Evolutionary conservation across 2,888 invertebrate genomes (phyloP).

Genomic region (Omphaloscelis lunosa): DNA sequence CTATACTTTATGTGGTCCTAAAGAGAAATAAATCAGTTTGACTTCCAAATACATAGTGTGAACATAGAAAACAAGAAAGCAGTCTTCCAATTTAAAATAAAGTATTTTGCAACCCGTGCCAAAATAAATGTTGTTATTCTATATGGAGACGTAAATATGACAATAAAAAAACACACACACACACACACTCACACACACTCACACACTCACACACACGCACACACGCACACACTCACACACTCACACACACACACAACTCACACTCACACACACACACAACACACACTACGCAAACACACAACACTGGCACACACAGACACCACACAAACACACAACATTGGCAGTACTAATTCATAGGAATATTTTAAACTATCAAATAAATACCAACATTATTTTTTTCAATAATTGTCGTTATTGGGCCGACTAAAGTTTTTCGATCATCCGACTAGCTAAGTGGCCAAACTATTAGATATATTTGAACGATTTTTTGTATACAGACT

Average conservation of each 20-base stretch:
- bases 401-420: too few relatives aligned
- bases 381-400: too few relatives aligned
- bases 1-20: not conserved
- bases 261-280: too few relatives aligned
- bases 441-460: not conserved
- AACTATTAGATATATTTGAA: not conserved
- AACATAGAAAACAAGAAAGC: not conserved
- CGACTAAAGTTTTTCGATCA: not conserved
- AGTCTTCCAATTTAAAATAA: conserved; percentile 35
- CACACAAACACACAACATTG: too few relatives aligned
- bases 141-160: not conserved
- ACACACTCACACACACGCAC: too few relatives aligned
- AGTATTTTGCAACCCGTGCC: not conserved
- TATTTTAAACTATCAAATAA: not conserved
- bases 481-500: not conserved
- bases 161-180: not conserved
- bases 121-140: not conserved
- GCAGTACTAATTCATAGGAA: not conserved
- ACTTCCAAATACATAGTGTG: conserved; percentile 17
- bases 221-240: too few relatives aligned
- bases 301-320: too few relatives aligned
- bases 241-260: too few relatives aligned
- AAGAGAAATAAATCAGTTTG: conserved; percentile 1
- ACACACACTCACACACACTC: too few relatives aligned
- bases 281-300: too few relatives aligned